Conservation (phyloP, 2,113 vertebrate genomes). For the Actinemys pallida region DNA sequence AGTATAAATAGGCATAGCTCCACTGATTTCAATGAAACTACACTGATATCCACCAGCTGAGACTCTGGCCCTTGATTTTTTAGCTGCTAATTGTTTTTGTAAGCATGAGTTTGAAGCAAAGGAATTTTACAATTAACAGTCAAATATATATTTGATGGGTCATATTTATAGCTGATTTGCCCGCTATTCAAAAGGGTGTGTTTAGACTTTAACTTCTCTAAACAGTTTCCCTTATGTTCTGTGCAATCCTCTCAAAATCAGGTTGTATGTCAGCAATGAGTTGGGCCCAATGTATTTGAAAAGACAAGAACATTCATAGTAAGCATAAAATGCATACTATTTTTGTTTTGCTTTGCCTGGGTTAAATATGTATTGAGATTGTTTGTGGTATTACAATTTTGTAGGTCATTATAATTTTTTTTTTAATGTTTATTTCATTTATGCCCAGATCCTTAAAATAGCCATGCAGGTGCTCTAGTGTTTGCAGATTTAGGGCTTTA, state of each 20-base stretch:
- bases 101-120: not conserved
- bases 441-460: slow-evolving; percentile 3
- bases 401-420: not conserved
- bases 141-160: not conserved
- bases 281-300: not conserved
- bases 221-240: not conserved
- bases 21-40: not conserved
- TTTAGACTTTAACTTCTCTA: not conserved
- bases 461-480: rapidly evolving
- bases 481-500: not conserved
- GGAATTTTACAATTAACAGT: not conserved
- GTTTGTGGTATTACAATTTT: not conserved
- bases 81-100: not conserved
- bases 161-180: not conserved
- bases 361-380: not conserved
- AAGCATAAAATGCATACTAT: not conserved
- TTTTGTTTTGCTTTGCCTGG: not conserved
- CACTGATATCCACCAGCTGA: not conserved
- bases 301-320: not conserved
- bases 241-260: not conserved
- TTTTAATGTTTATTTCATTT: not conserved
- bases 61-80: not conserved
- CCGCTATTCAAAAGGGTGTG: not conserved
- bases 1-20: not conserved
- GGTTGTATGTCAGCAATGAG: not conserved